Evolutionary conservation across 2,113 vertebrate genomes (phyloP), one percentile per base, ranked within the genome.

Genomic region (Bos javanicus): DNA sequence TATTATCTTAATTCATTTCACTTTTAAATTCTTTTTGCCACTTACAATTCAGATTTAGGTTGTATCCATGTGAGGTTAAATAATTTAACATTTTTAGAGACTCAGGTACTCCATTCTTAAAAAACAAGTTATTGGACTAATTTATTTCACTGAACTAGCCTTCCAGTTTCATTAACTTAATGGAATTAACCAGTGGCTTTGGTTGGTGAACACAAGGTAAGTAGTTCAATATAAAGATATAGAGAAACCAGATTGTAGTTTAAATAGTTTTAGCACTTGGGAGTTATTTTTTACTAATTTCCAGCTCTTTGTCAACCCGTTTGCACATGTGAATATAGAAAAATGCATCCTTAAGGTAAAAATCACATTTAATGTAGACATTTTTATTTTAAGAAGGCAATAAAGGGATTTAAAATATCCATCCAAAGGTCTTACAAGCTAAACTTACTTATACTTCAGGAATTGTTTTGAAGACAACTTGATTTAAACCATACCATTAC

Each of bases 401-500:
- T 78, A 57, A 95, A 50, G 17, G 94, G 67, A 84, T 88, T 89
- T 97, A 88, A 95, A 97, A 97, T 98, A 60, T 74, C 60, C 81
- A 95, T 84, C 88, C 74, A 97, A 97, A 90, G 82, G 16, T 54
- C 26, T 28, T 54, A 54, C 54, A 97, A 97, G 93, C 92, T 78
- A 95, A 98, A 98, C 54, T 30, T 98, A 94, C 26, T 97, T 67
- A 74, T 87, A 93, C 76, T 95, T 98, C 59, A 98, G 87, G 28
- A 82, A 92, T 48, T 91, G 7, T 97, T 98, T 97, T 94, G 23
- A 97, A 98, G 97, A 94, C 8, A 82, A 1, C 94, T 86, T 98
- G 97, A 98, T 96, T 98, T 97, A 98, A 95, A 95, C 90, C 62
- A 19, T 97, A 21, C 14, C 52, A 85, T 57, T 92, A 93, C 94